Evolutionary conservation across 2,797 vertebrate genomes (phyloP), one percentile per base, ranked within the genome.

Genomic region (Phyllotis vaccarum): DNA sequence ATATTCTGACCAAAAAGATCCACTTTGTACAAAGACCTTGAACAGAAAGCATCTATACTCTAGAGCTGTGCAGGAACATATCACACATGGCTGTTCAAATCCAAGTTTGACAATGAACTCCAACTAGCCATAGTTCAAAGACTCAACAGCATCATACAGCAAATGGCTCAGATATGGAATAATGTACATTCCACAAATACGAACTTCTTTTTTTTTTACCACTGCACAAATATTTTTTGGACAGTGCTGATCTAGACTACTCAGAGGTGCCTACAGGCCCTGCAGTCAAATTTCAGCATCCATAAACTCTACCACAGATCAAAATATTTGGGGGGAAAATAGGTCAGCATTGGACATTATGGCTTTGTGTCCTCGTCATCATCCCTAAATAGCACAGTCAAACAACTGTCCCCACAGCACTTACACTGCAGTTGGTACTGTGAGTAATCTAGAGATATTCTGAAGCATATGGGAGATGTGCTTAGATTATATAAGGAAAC

Each of bases 1-100:
- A 70, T 79, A 90, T 79, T 93, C 86, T 90, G 60, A 90, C 43
- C 81, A 79, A 89, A 13, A 88, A 17, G 88, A 58, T 21, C 27
- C 31, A 92, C 43, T 85, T 21, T 70, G 34, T 19, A 90, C 9
- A 58, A 62, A 93, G 90, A 82, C 29, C 7, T 49, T n/a, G 46
- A 81, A 19, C 22, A 14, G 6, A 62, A 0, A 46, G 74, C 74
- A 79, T 29, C 88, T 70, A n/a, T 37, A 34, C 43, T 64, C 54
- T 62, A 86, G 86, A 87, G 34, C 9, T 56, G n/a, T 29, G 12
- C 17, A 34, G 3, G 56, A 81, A 54, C 29, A 58, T 62, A 76
- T 43, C 62, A 79, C 49, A 8, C 10, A 13, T 72, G 76, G 40
- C 70, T 37, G 68, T 37, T 66, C 49, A 86, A 54, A 93, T 40